phyloP scores from a whole-genome alignment of 2,888 invertebrate species.

The Gandaritis pyraliata region DNA sequence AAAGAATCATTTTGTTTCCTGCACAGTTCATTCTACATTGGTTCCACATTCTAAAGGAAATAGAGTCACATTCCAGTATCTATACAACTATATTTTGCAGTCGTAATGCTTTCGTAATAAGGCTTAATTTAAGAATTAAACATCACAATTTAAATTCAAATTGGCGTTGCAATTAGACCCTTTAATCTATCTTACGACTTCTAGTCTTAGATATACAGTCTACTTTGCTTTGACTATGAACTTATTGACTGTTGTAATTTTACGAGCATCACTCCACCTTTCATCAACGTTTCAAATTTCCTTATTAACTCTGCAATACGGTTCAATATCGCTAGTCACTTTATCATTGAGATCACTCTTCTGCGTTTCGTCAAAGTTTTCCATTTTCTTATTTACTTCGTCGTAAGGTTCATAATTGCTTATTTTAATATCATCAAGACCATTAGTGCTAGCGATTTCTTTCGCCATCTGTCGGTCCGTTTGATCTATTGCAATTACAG shows the following conservation, averaged over 20 bases:
- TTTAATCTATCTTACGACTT: conserved; percentile 17
- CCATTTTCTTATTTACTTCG: conserved; percentile 16
- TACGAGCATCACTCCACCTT: conserved; percentile 24
- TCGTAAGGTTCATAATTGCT: conserved; percentile 27
- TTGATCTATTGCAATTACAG: conserved; percentile 80
- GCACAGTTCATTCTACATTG: conserved; percentile 26
- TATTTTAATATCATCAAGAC: conserved; percentile 31
- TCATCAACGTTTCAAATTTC: conserved; percentile 19
- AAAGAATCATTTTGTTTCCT: conserved; percentile 16
- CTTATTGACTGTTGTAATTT: conserved; percentile 37
- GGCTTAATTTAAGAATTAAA: conserved; percentile 39
- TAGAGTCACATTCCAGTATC: conserved; percentile 41
- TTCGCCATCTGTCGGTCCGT: conserved; percentile 63
- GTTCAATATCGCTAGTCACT: conserved; percentile 23
- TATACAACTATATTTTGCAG: conserved; percentile 31
- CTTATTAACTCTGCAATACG: conserved; percentile 24
- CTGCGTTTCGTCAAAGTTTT: conserved; percentile 16
- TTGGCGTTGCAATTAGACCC: conserved; percentile 21
- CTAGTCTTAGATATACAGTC: conserved; percentile 11
- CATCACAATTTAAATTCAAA: conserved; percentile 35
- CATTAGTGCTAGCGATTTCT: conserved; percentile 47
- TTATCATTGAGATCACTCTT: conserved; percentile 30
- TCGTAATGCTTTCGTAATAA: conserved; percentile 40
- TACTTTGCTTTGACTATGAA: conserved; percentile 18
- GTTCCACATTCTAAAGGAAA: conserved; percentile 39